Conservation (phyloP, 2,888 invertebrate species). For the Dermolepida albohirtum region DNA sequence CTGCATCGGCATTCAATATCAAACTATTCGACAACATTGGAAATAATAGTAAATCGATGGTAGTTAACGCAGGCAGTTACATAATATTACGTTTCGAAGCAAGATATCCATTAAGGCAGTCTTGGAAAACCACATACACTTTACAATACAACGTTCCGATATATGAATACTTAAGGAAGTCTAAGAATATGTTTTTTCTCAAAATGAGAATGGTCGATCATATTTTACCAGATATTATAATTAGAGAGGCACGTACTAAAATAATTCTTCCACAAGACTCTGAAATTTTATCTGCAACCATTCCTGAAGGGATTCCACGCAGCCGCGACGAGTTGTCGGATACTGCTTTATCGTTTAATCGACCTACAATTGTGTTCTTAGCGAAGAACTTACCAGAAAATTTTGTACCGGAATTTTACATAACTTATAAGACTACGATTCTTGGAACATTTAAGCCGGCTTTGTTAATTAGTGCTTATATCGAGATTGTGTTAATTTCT, state of each 20-base stretch:
- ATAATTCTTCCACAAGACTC: slow-evolving; percentile 52
- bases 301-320: slow-evolving; percentile 43
- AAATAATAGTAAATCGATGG: slow-evolving; percentile 47
- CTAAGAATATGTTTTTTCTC: slow-evolving; percentile 40
- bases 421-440: slow-evolving; percentile 45
- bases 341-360: slow-evolving; percentile 45
- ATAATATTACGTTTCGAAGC: slow-evolving; percentile 50
- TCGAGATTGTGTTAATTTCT: slow-evolving; percentile 24
- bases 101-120: slow-evolving; percentile 50
- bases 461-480: slow-evolving; percentile 20
- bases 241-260: slow-evolving; percentile 48
- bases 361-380: slow-evolving; percentile 47
- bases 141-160: slow-evolving; percentile 50
- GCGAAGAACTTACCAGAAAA: slow-evolving; percentile 49
- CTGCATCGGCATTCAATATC: slow-evolving; percentile 50
- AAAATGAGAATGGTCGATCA: slow-evolving; percentile 52
- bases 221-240: slow-evolving; percentile 48
- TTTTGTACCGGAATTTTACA: slow-evolving; percentile 45
- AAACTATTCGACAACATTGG: slow-evolving; percentile 52
- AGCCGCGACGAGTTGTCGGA: slow-evolving; percentile 30
- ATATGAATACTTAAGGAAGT: slow-evolving; percentile 49
- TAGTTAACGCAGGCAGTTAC: slow-evolving; percentile 43
- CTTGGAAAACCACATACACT: slow-evolving; percentile 52
- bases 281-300: slow-evolving; percentile 28
- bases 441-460: slow-evolving; percentile 36